Conservation (phyloP, 2,797 vertebrate genomes). For the Squalus acanthias region DNA sequence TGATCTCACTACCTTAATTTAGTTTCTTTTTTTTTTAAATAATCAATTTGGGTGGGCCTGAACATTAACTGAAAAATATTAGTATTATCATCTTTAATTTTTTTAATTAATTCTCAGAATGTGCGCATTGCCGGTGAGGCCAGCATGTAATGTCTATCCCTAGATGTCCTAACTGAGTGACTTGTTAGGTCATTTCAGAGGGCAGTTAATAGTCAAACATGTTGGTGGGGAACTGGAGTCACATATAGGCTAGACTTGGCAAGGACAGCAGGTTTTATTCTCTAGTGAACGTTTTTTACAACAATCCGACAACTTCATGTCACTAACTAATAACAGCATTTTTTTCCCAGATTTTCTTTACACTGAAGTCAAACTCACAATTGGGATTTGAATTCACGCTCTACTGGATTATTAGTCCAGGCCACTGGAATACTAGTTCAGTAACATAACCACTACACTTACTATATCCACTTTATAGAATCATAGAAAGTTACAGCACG, state of each 20-base stretch:
- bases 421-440: no score
- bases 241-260: neutral
- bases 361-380: neutral
- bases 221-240: neutral
- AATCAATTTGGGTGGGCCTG: no score
- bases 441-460: no score
- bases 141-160: neutral
- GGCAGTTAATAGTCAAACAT: neutral
- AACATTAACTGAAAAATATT: no score
- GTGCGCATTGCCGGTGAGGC: neutral
- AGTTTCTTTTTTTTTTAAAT: no score
- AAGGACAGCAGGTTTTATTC: neutral
- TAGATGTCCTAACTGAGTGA: neutral
- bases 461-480: neutral
- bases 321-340: no score
- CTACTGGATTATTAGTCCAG: neutral
- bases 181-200: neutral
- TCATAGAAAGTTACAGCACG: no score
- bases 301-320: no score
- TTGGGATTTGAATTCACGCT: neutral
- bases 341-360: neutral
- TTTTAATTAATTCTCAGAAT: no score
- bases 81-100: no score
- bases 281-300: no score
- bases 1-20: no score